Conservation (phyloP, 2,888 invertebrate genomes). For the Pandemis corylana region DNA sequence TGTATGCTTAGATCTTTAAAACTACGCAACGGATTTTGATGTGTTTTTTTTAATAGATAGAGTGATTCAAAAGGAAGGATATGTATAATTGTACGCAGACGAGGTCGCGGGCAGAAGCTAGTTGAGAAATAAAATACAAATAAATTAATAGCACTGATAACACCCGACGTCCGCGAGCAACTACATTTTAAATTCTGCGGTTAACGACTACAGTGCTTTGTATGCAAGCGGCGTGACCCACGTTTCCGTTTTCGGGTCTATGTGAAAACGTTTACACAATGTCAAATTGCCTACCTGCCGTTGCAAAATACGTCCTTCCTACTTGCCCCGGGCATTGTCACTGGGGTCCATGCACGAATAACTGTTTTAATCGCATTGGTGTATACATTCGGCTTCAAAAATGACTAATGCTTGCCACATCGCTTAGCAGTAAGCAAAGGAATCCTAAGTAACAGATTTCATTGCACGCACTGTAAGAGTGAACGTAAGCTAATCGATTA, state of each 20-base stretch:
- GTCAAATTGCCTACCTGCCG: constrained; percentile 72
- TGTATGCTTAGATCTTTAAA: background rate
- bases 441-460: background rate
- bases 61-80: no score
- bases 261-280: constrained; percentile 79
- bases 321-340: constrained; percentile 56
- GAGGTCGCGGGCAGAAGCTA: no score
- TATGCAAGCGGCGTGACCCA: constrained; percentile 73
- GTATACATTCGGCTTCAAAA: background rate
- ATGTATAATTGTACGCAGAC: no score
- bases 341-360: constrained; percentile 26
- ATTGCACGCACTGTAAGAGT: background rate
- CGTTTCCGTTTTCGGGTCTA: constrained; percentile 76
- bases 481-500: no score
- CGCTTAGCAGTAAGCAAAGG: background rate
- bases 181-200: constrained; percentile 38
- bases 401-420: background rate
- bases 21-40: no score
- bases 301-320: constrained; percentile 73
- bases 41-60: no score
- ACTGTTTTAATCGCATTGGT: constrained; percentile 27
- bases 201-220: constrained; percentile 53
- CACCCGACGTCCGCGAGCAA: constrained; percentile 18
- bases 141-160: constrained; percentile 12
- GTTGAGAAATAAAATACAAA: constrained; percentile 6